Percentiles rank a stretch among this genome's conserved stretches.
Conservation (phyloP, 2,113 vertebrate species). For the Bettongia penicillata region DNA sequence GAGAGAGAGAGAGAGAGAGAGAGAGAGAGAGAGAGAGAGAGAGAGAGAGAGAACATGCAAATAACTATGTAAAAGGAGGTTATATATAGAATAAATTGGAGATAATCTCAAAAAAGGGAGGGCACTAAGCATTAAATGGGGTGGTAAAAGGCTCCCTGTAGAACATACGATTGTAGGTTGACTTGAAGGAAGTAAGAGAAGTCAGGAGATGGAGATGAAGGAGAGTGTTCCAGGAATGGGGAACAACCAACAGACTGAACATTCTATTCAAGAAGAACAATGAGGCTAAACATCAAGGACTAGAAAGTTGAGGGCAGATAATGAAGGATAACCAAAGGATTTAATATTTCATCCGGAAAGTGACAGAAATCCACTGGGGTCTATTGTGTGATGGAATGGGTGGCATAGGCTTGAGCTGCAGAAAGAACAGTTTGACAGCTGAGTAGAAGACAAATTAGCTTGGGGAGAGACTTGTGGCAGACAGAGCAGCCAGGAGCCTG, state of each 20-base stretch:
- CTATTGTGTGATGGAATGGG: not conserved
- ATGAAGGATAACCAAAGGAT: not conserved
- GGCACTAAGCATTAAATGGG: not conserved
- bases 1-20: not conserved
- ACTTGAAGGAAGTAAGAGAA: not conserved
- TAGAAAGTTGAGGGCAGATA: not conserved
- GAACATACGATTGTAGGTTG: not conserved
- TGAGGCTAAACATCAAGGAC: not conserved
- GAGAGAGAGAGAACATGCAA: not conserved
- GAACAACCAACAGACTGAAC: not conserved
- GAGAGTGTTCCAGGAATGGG: not conserved
- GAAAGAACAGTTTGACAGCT: not conserved
- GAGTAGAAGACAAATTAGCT: not conserved
- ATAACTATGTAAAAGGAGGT: not conserved
- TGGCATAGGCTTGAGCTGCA: not conserved
- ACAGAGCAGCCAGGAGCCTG: not conserved
- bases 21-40: not conserved
- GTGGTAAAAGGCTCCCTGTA: not conserved
- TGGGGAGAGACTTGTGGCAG: not conserved
- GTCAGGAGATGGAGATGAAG: not conserved
- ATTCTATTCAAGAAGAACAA: not conserved
- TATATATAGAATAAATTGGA: not conserved
- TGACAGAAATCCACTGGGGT: not conserved
- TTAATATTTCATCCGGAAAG: not conserved
- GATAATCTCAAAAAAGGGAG: not conserved